A percentile compares a stretch with the other conserved stretches of the same genome.
Conservation (phyloP, 2,888 invertebrate species). For the Polyploca ridens region DNA sequence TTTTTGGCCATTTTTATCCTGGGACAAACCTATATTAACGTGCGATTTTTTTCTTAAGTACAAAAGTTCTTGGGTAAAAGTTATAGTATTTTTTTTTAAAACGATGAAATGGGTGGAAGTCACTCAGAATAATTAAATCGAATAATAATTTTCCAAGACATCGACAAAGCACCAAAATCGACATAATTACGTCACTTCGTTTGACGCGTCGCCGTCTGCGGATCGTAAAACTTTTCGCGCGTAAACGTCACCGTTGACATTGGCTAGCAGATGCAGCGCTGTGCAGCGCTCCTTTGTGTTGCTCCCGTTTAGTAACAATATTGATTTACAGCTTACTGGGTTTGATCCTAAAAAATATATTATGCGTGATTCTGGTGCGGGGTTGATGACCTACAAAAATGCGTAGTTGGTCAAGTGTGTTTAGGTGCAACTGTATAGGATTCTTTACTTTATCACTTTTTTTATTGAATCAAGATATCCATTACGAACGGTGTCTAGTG, state of each 20-base stretch:
- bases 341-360: conserved; percentile 45
- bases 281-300: conserved; percentile 65
- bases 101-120: too few species aligned
- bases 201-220: conserved; percentile 74
- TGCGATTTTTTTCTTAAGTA: too few species aligned
- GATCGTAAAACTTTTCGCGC: conserved; percentile 83
- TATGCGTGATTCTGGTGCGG: conserved; percentile 22
- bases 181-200: conserved; percentile 61
- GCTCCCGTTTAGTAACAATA: conserved; percentile 68
- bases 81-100: too few species aligned
- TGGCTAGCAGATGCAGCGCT: conserved; percentile 80
- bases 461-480: too few species aligned
- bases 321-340: conserved; percentile 64
- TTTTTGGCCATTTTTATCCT: too few species aligned
- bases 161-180: conserved; percentile 31
- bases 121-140: background rate
- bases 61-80: too few species aligned
- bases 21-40: too few species aligned
- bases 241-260: conserved; percentile 81
- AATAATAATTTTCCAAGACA: conserved; percentile 20
- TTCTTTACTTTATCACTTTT: too few species aligned
- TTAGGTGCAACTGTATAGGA: background rate
- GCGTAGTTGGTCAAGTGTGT: conserved; percentile 10
- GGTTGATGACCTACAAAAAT: conserved; percentile 34
- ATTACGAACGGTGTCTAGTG: too few species aligned